These are phyloP conservation scores for Bicyclus anynana DNA, from an alignment of 1,140 invertebrate species.

Conservation along the genomic window DNA sequence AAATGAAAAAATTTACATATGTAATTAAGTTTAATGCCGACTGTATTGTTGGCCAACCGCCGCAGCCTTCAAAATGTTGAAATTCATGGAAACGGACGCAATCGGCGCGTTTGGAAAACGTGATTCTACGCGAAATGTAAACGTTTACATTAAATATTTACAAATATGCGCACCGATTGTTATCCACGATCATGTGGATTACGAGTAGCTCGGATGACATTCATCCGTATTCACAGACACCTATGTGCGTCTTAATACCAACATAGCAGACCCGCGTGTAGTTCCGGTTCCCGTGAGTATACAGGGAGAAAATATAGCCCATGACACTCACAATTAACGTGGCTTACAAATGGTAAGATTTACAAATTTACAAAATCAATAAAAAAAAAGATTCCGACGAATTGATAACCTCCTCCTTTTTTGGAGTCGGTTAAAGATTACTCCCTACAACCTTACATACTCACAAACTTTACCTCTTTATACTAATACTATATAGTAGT, in stretches of 20 bases:
- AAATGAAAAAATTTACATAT: slow-evolving; percentile 7
- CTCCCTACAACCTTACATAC: too few species aligned
- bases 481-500: too few species aligned
- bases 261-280: too few species aligned
- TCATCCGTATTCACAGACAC: background rate
- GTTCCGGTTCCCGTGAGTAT: too few species aligned
- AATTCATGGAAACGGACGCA: slow-evolving; percentile 6
- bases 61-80: slow-evolving; percentile 8
- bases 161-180: background rate
- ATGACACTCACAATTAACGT: too few species aligned
- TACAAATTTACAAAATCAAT: too few species aligned
- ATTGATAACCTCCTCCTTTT: too few species aligned
- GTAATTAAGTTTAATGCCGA: slow-evolving; percentile 1
- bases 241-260: background rate
- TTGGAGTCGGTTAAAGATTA: too few species aligned
- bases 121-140: slow-evolving; percentile 6
- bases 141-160: slow-evolving; percentile 7
- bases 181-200: background rate
- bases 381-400: too few species aligned
- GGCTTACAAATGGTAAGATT: too few species aligned
- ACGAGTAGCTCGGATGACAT: background rate
- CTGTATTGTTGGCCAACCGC: background rate
- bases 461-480: too few species aligned
- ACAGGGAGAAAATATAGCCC: too few species aligned
- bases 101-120: slow-evolving; percentile 5